Evolutionary conservation across 2,888 invertebrate species (phyloP).

Genomic region (Sesamia inferens): DNA sequence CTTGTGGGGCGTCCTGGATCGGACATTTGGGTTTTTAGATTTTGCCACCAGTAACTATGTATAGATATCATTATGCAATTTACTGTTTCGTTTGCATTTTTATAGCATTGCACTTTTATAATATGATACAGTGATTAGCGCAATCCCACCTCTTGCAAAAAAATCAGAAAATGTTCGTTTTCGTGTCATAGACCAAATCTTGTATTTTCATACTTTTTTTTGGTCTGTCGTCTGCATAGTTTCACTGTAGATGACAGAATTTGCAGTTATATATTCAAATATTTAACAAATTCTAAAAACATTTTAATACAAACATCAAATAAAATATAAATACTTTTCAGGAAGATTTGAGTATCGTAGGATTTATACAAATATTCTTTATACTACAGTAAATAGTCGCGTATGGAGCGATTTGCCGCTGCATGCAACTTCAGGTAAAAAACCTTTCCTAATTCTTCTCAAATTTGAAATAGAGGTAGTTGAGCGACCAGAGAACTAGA

Average conservation of each 20-base stretch:
- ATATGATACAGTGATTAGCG: neutral
- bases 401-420: neutral
- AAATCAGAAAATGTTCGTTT: neutral
- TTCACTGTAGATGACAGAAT: neutral
- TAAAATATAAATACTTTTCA: neutral
- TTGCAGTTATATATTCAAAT: neutral
- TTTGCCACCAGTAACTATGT: constrained; percentile 3
- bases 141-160: too few relatives aligned
- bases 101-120: neutral
- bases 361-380: neutral
- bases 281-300: neutral
- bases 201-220: too few relatives aligned
- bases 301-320: neutral
- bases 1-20: constrained; percentile 20
- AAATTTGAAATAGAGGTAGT: neutral
- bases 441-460: neutral
- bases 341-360: too few relatives aligned
- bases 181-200: neutral
- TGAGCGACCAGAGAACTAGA: too few relatives aligned
- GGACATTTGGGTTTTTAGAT: neutral
- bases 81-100: constrained; percentile 9
- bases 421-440: neutral
- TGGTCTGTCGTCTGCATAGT: neutral
- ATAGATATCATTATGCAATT: neutral
- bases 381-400: neutral